Evolutionary conservation across 2,797 vertebrate genomes (phyloP).

Genomic region (Botia kubotai): DNA sequence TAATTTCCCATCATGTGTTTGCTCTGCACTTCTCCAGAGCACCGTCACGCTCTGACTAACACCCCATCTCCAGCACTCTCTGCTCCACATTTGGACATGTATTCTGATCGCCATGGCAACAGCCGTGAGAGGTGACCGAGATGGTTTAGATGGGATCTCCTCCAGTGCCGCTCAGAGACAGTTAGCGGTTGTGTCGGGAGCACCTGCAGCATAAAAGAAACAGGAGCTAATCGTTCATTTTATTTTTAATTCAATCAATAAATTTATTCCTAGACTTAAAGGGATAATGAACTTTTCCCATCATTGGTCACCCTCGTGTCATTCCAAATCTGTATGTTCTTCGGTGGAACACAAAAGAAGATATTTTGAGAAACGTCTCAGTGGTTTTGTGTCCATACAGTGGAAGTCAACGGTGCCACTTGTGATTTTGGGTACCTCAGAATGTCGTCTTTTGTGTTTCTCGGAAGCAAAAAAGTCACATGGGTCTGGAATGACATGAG

Average conservation of each 20-base stretch:
- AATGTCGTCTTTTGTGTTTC: too few species aligned
- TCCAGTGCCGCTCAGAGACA: slow-evolving; percentile 9
- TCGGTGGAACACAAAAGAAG: too few species aligned
- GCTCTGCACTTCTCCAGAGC: slow-evolving; percentile 21
- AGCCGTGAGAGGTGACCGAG: slow-evolving; percentile 56
- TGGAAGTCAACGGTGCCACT: too few species aligned
- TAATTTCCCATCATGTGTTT: slow-evolving; percentile 34
- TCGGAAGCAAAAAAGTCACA: too few species aligned
- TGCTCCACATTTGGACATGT: slow-evolving; percentile 45
- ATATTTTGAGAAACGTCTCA: too few species aligned
- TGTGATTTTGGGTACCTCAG: too few species aligned
- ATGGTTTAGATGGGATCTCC: slow-evolving; percentile 52
- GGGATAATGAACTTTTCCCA: too few species aligned
- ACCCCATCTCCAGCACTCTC: slow-evolving; percentile 38
- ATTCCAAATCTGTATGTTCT: too few species aligned
- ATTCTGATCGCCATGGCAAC: slow-evolving; percentile 72
- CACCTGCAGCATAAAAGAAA: background rate
- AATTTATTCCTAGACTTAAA: slow-evolving; percentile 16
- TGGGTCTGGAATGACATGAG: too few species aligned
- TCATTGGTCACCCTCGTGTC: too few species aligned
- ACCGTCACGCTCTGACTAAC: slow-evolving; percentile 55
- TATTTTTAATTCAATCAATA: background rate
- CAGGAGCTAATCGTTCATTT: background rate
- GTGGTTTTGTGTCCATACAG: too few species aligned
- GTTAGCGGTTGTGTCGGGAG: background rate